Evolutionary conservation across 1,140 invertebrate genomes (phyloP), one percentile per base, ranked within the genome.

Genomic region (Ericerus pela): DNA sequence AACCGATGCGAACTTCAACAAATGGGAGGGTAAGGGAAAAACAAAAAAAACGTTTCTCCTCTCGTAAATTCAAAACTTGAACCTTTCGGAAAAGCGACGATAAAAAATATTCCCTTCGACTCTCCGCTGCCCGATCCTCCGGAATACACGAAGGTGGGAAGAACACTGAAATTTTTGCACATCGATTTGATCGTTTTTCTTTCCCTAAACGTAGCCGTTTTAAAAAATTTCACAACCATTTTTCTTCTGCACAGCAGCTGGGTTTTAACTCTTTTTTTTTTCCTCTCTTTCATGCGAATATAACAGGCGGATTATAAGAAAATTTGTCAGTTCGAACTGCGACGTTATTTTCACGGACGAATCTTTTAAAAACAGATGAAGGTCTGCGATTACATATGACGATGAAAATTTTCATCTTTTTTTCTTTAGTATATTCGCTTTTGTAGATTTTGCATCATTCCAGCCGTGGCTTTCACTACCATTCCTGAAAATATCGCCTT

Each of bases 51-150:
- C 20, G 41, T 47, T 16, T 16, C 37, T 47, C 41, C 20, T 16
- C 37, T 47, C 41, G 41, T 47, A 47, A 47, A 47, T 47, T 14
- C 20, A 8, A 33, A 33, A n/a, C 4, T 47, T 47, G 26, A 24
- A 47, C 41, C 41, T 47, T 47, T 47, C 41, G 18, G 8, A 18
- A 24, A 47, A 47, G 26, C 11, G 41, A 47, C 18, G 41, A 24
- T 47, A 47, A 47, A 47, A 47, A 47, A 47, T 47, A 47, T 47
- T 47, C 41, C 20, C 41, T 47, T 47, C 41, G 16, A 22, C 41
- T 18, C 41, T 20, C 26, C 26, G 22, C 26, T 33, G 8, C n/a
- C 30, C 8, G 8, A 10, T n/a, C n/a, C 30, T 8, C 8, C 30
- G 16, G 26, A 24, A 47, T 24, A 18, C 41, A 24, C 16, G 41